A percentile compares a stretch with the other conserved stretches of the same genome.
These are phyloP conservation scores for Siphamia tubifer DNA, from an alignment of 2,113 vertebrate genomes.

Conservation along the genomic window DNA sequence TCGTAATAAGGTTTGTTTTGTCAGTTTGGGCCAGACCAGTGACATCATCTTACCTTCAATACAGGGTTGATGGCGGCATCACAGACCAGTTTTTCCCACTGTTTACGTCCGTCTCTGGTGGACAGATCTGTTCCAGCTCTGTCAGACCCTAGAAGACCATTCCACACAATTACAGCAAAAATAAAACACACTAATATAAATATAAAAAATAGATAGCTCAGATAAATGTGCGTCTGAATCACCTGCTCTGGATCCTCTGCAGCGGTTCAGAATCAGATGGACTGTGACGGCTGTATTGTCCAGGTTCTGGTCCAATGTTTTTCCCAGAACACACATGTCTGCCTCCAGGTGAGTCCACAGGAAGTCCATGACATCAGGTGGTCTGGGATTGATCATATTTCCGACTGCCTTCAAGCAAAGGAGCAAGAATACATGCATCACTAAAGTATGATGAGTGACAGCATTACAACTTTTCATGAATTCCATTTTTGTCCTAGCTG, in stretches of 20 bases:
- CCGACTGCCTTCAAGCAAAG: conserved; percentile 49
- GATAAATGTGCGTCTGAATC: not conserved
- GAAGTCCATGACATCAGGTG: conserved; percentile 42
- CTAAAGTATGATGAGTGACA: too few relatives aligned
- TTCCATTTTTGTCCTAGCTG: too few relatives aligned
- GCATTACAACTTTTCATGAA: too few relatives aligned
- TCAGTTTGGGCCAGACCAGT: too few relatives aligned
- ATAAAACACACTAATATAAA: too few relatives aligned
- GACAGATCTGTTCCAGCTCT: conserved; percentile 30
- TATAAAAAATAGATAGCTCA: too few relatives aligned
- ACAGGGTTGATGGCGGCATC: conserved; percentile 61
- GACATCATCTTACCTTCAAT: conserved; percentile 57
- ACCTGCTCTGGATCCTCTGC: conserved; percentile 42
- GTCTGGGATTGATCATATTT: conserved; percentile 59
- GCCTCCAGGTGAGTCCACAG: conserved; percentile 73
- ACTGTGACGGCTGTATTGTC: conserved; percentile 64
- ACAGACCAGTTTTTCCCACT: conserved; percentile 74
- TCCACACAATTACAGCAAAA: not conserved
- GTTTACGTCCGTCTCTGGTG: conserved; percentile 50
- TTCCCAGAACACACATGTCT: conserved; percentile 64
- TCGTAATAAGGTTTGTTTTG: too few relatives aligned
- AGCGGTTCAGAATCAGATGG: conserved; percentile 66
- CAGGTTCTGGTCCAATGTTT: conserved; percentile 66
- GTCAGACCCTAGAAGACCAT: conserved; percentile 12
- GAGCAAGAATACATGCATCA: too few relatives aligned